phyloP scores from a whole-genome alignment of 1,140 invertebrate genomes.

The Lordiphosa stackelbergi region DNA sequence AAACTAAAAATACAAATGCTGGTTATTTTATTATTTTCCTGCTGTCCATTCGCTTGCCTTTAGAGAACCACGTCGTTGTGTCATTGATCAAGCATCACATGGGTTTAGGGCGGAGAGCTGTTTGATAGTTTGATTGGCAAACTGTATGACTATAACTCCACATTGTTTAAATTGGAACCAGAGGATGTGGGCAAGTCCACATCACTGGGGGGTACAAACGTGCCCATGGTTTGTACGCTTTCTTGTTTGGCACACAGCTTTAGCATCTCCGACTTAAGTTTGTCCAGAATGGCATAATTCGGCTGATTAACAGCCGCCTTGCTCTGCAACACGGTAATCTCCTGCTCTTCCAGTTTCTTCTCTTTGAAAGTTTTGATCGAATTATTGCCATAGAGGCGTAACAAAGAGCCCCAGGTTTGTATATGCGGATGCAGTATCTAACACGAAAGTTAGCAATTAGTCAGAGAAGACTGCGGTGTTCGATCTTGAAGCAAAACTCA shows the following conservation, averaged over 20 bases:
- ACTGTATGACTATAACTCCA: constrained; percentile 56
- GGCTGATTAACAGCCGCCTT: constrained; percentile 94
- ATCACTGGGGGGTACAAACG: constrained; percentile 82
- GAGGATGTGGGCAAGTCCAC: constrained; percentile 84
- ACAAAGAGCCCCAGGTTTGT: constrained; percentile 94
- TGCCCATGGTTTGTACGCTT: constrained; percentile 85
- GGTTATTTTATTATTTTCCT: constrained; percentile 1
- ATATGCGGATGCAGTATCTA: constrained; percentile 93
- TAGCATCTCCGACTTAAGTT: constrained; percentile 91
- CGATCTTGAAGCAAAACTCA: constrained; percentile 34
- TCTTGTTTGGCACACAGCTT: constrained; percentile 85
- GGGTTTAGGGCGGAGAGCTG: constrained; percentile 12
- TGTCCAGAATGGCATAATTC: constrained; percentile 94
- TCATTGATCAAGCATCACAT: constrained; percentile 35
- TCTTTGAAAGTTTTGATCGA: constrained; percentile 95
- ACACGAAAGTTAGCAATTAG: neutral
- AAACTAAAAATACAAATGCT: constrained; percentile 7
- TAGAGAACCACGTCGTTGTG: constrained; percentile 20
- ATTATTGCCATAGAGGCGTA: constrained; percentile 94
- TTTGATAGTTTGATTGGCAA: constrained; percentile 12
- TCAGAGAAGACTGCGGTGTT: neutral
- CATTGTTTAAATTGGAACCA: constrained; percentile 85
- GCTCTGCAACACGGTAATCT: constrained; percentile 93
- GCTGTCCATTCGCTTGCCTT: constrained; percentile 9
- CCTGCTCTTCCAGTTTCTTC: constrained; percentile 95